phyloP scores from a whole-genome alignment of 2,113 vertebrate species.

The Larimichthys crocea region DNA sequence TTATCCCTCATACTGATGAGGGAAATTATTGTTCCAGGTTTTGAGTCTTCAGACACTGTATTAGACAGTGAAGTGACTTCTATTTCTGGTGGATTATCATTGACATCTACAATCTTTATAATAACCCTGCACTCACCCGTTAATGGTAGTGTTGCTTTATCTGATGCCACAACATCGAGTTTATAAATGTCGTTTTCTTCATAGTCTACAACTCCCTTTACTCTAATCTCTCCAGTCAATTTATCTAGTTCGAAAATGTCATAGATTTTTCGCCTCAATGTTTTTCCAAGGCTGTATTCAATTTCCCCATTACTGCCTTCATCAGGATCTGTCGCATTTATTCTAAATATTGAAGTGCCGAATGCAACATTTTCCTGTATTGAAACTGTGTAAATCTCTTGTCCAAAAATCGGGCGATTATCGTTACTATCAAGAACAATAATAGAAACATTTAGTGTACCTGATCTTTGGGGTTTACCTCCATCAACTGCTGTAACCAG shows the following conservation, averaged over 20 bases:
- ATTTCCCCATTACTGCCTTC: conserved; percentile 47
- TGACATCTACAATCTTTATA: conserved; percentile 84
- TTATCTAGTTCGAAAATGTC: not conserved
- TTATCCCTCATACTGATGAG: conserved; percentile 63
- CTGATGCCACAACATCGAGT: not conserved
- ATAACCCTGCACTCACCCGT: conserved; percentile 66
- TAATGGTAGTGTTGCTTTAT: conserved; percentile 40
- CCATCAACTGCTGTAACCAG: conserved; percentile 71
- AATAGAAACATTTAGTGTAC: conserved; percentile 63
- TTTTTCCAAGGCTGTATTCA: conserved; percentile 63
- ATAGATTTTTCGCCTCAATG: not conserved
- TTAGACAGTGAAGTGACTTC: conserved; percentile 77
- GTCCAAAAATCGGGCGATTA: conserved; percentile 70
- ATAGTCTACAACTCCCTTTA: not conserved
- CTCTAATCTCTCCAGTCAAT: not conserved
- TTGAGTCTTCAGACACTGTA: conserved; percentile 71
- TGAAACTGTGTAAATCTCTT: conserved; percentile 53
- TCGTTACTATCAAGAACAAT: conserved; percentile 75
- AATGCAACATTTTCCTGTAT: conserved; percentile 54
- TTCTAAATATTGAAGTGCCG: conserved; percentile 22
- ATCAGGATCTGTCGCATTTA: conserved; percentile 52
- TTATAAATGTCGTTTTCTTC: not conserved
- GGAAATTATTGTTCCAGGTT: conserved; percentile 70
- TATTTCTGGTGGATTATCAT: conserved; percentile 85
- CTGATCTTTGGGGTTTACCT: conserved; percentile 66